A percentile compares a stretch with the other conserved stretches of the same genome.
These are phyloP conservation scores for Chascanopsetta lugubris DNA, from an alignment of 2,113 vertebrate species.

Conservation along the genomic window DNA sequence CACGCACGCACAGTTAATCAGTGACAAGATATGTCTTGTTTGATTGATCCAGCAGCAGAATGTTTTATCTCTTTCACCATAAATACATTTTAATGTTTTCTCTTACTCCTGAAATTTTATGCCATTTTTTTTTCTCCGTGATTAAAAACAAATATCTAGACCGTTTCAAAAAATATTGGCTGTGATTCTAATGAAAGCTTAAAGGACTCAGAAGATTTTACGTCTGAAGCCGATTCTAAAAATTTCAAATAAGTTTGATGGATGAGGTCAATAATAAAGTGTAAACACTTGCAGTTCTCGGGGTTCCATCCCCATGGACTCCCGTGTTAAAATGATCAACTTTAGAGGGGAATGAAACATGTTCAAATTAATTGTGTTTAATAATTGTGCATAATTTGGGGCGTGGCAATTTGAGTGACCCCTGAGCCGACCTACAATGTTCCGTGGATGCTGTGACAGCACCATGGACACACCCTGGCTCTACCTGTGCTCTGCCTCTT, in stretches of 20 bases:
- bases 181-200: not conserved
- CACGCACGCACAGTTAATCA: slow-evolving; percentile 14
- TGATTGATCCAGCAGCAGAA: not conserved
- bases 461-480: too few relatives aligned
- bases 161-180: not conserved
- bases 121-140: not conserved
- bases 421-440: too few relatives aligned
- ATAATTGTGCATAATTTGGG: too few relatives aligned
- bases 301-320: too few relatives aligned
- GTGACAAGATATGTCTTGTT: slow-evolving; percentile 16
- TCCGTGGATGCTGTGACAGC: too few relatives aligned
- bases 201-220: slow-evolving; percentile 2
- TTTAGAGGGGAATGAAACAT: too few relatives aligned
- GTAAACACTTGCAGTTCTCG: too few relatives aligned
- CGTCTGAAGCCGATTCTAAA: not conserved
- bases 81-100: slow-evolving; percentile 4
- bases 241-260: slow-evolving; percentile 77
- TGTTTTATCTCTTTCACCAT: slow-evolving; percentile 5
- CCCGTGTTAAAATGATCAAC: too few relatives aligned
- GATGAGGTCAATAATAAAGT: too few relatives aligned
- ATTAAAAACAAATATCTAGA: not conserved
- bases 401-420: too few relatives aligned
- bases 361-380: too few relatives aligned
- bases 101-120: slow-evolving; percentile 5
- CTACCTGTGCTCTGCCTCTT: too few relatives aligned